Evolutionary conservation across 1,140 invertebrate species (phyloP).

Genomic region (Littorina saxatilis): DNA sequence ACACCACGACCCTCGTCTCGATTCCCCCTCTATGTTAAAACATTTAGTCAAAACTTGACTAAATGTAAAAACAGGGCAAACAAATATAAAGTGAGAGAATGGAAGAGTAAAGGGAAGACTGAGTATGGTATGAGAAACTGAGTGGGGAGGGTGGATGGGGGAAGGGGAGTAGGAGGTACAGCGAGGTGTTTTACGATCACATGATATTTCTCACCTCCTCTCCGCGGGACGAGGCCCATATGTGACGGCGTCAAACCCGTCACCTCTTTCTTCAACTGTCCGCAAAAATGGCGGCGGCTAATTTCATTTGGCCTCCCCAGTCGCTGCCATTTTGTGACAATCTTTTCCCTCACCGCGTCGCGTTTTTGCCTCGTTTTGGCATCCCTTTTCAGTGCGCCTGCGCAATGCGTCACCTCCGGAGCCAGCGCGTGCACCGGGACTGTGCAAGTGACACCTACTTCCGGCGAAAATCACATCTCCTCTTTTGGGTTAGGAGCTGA

Average conservation of each 20-base stretch:
- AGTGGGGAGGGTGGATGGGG: neutral
- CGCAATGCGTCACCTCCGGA: conserved; percentile 4
- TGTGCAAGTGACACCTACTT: conserved; percentile 25
- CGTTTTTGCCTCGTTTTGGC: conserved; percentile 23
- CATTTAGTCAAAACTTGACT: too few species aligned
- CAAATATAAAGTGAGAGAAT: too few species aligned
- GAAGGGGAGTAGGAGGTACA: neutral
- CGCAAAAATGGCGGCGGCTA: conserved; percentile 17
- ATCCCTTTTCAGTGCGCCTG: conserved; percentile 11
- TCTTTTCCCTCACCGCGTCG: neutral
- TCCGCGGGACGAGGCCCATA: neutral
- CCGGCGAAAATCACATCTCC: conserved; percentile 29
- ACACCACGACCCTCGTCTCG: too few species aligned
- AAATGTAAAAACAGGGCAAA: too few species aligned
- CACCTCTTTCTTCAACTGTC: conserved; percentile 12
- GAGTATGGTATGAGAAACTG: neutral
- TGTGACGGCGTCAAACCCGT: neutral
- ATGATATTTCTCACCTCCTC: conserved; percentile 18
- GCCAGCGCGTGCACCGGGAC: conserved; percentile 17
- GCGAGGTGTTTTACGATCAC: conserved; percentile 14
- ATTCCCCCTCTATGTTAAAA: too few species aligned
- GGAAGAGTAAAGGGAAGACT: neutral
- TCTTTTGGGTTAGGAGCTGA: too few species aligned
- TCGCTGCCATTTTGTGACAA: conserved; percentile 9
- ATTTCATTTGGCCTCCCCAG: neutral